Base-by-base conservation (phyloP, 2,113 vertebrate species). In the Aviceda subcristata region DNA sequence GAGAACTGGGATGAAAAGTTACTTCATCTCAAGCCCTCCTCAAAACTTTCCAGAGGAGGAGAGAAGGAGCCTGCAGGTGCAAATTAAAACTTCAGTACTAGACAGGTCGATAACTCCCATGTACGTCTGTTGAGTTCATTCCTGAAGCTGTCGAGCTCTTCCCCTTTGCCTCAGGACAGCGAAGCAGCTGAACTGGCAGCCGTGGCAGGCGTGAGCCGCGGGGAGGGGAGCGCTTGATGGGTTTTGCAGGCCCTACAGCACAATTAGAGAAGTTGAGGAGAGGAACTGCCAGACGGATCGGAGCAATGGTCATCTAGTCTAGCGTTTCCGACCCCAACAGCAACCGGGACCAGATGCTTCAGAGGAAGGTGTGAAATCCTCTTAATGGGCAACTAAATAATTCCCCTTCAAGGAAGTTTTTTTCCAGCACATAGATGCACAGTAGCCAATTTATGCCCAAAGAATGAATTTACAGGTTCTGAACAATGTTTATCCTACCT, bases 301-400 rank as follows among this genome's bases (percentile, higher is more conserved):
- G 53, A 88, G 63, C 67, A 36, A 34, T 12, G 92, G 90, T 71
- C 88, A 73, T 41, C 81, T 23, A 66, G 34, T 62, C 82, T 73
- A 59, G 71, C 11, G 2, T 69, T 69, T 48, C 9, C 1, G 51
- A 91, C 63, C 73, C 76, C 4, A 0, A 55, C 50, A 94, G 92
- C 78, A 74, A 80, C 34, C 4, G 0, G 53, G 45, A 90, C 55
- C 90, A 96, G 96, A 86, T 77, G 79, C 82, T 81, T 67, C 76
- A 71, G 80, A 43, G 32, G 59, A 92, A 94, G 90, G 88, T 93
- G 86, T 88, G 90, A 96, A 96, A 94, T 80, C 95, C 82, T 84
- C 88, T 80, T 92, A 90, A 92, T 48, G 76, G 84, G 75, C 72
- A 88, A 93, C 71, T 88, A 86, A 90, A 88, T 67, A 69, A 83